Percentiles rank a stretch among this genome's conserved stretches.
Evolutionary conservation across 2,113 vertebrate genomes (phyloP).

Genomic region (Pardalotus punctatus): DNA sequence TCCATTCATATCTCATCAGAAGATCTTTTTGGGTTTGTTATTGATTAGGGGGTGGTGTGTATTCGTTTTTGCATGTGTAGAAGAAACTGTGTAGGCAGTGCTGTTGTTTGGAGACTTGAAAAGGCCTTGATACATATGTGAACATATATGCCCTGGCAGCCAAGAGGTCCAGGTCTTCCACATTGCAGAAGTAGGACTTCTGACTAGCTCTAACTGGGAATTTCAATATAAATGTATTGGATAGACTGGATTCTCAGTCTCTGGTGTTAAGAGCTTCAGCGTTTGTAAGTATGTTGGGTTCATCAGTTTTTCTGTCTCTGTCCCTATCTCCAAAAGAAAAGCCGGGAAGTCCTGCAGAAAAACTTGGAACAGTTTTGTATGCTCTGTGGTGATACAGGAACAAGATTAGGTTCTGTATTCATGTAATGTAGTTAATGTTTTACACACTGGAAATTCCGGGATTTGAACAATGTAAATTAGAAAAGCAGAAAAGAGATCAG

Average conservation of each 20-base stretch:
- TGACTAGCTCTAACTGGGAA: neutral
- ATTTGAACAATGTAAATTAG: neutral
- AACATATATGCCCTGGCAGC: neutral
- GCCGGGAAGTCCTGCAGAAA: neutral
- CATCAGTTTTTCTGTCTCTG: neutral
- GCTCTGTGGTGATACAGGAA: neutral
- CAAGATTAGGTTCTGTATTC: neutral
- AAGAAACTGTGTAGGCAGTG: neutral
- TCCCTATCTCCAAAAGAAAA: neutral
- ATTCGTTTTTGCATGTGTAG: neutral
- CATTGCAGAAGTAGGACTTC: neutral
- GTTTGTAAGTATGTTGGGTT: neutral
- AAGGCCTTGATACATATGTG: neutral
- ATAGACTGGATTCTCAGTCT: neutral
- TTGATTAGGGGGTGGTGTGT: rapidly evolving
- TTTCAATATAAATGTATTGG: neutral
- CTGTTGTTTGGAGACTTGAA: neutral
- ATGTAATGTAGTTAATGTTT: neutral
- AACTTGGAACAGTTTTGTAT: neutral
- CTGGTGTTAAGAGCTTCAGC: neutral
- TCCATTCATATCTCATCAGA: neutral
- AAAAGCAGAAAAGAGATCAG: neutral
- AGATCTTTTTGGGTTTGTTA: neutral
- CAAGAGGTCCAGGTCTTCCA: neutral
- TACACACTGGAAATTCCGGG: neutral